Conservation (phyloP, 2,797 vertebrate genomes). For the Gymnothorax javanicus region DNA sequence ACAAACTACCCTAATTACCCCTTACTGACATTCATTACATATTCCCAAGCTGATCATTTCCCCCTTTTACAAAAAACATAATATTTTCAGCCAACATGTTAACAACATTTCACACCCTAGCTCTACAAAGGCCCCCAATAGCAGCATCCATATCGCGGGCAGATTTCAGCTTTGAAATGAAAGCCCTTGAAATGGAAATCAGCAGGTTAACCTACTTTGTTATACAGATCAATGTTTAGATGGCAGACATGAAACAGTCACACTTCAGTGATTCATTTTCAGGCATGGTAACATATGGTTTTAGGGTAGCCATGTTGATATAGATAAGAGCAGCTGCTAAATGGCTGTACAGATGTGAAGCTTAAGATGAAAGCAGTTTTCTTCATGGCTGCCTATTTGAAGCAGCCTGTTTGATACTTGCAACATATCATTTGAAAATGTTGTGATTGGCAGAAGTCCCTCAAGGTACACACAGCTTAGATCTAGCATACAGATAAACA, state of each 20-base stretch:
- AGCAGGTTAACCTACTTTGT: background rate
- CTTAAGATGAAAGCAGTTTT: conserved; percentile 1
- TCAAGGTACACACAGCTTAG: background rate
- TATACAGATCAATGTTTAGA: background rate
- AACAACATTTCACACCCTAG: background rate
- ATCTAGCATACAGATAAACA: background rate
- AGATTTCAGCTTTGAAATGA: background rate
- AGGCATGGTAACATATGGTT: background rate
- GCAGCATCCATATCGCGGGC: background rate
- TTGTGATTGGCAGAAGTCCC: background rate
- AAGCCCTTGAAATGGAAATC: background rate
- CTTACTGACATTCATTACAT: background rate
- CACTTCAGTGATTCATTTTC: background rate
- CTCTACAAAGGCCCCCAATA: background rate
- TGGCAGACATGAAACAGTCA: background rate
- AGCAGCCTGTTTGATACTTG: background rate
- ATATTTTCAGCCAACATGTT: background rate
- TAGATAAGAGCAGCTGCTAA: background rate
- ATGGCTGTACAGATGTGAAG: conserved; percentile 1
- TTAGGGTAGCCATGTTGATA: background rate
- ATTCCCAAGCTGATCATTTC: background rate
- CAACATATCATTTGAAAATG: background rate
- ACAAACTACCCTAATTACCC: background rate
- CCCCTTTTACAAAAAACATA: background rate
- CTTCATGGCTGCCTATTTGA: background rate